Percentiles rank a stretch among this genome's conserved stretches.
These are phyloP conservation scores for Rhabdomys pumilio DNA, from an alignment of 2,797 vertebrate species.

Conservation along the genomic window DNA sequence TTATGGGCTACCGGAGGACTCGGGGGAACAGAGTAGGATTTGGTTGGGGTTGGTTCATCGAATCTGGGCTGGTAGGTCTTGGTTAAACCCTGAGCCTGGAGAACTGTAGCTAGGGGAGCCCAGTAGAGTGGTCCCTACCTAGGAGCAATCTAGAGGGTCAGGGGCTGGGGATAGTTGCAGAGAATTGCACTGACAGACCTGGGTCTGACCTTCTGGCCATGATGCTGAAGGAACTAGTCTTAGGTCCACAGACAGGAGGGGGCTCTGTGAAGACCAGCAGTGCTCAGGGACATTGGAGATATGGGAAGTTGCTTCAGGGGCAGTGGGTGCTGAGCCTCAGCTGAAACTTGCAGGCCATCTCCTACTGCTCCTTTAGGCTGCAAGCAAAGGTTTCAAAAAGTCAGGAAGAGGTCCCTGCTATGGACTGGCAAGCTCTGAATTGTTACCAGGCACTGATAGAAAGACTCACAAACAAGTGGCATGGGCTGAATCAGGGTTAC, in stretches of 20 bases:
- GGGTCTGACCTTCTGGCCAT: no score
- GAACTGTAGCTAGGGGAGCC: no score
- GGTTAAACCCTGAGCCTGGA: background rate
- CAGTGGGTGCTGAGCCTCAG: rapidly evolving
- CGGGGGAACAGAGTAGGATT: background rate
- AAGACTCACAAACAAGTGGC: no score
- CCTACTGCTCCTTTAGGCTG: background rate
- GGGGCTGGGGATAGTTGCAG: rapidly evolving
- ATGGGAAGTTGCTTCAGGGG: background rate
- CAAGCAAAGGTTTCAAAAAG: background rate
- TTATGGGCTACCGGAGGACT: background rate
- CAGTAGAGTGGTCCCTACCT: rapidly evolving
- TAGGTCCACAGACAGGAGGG: no score
- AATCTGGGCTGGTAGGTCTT: rapidly evolving
- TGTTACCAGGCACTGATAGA: background rate
- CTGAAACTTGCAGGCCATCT: background rate
- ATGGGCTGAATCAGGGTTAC: background rate
- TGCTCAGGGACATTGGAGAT: background rate
- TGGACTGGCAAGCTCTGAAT: background rate
- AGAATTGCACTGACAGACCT: rapidly evolving
- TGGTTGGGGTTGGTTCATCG: background rate
- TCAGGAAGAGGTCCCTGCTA: background rate
- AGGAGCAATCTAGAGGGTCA: background rate
- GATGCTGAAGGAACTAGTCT: background rate
- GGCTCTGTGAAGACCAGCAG: background rate